Evolutionary conservation across 2,888 invertebrate genomes (phyloP), one percentile per base, ranked within the genome.

Genomic region (Epirrhoe tristata): DNA sequence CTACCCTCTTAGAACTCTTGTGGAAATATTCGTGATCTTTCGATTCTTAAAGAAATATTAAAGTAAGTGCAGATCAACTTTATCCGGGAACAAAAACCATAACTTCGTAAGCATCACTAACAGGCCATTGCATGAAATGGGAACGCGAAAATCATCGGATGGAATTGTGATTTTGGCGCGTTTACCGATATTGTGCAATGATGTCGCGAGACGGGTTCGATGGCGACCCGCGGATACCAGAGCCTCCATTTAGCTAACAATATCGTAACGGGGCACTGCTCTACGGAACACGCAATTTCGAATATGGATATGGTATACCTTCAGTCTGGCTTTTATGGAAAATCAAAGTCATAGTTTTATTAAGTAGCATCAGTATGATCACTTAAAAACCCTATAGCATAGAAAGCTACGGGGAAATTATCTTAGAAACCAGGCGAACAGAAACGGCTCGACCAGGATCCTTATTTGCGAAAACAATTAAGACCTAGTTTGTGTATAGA

Each of bases 181-280:
- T 72, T 69, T 58, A 48, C 66, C 63, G 65, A 60, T 67, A 66
- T 66, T 54, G 66, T 61, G 58, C 69, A 61, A 72, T 67, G 67
- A 63, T 59, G 66, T 60, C 51, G 61, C 70, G 57, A 67, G 74
- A 77, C 67, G 72, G 66, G 75, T 73, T 67, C 67, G 65, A 72
- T 67, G 68, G 72, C 73, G 68, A 69, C 62, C 68, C 69, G 54
- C 66, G 63, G 64, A 63, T 70, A 71, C 70, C 77, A 67, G 76
- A 81, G 77, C 80, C 81, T 75, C 78, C 79, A 77, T 80, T 84
- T 83, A 82, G 80, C 80, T 76, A 74, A 82, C 83, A 81, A 84
- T 87, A 83, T 85, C 77, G 75, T 78, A 78, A 72, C 83, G 79
- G 78, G 77, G 73, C 72, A 73, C 74, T 72, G 77, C 71, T 74